Evolutionary conservation across 2,888 invertebrate genomes (phyloP).

Genomic region (Myopa testacea): DNA sequence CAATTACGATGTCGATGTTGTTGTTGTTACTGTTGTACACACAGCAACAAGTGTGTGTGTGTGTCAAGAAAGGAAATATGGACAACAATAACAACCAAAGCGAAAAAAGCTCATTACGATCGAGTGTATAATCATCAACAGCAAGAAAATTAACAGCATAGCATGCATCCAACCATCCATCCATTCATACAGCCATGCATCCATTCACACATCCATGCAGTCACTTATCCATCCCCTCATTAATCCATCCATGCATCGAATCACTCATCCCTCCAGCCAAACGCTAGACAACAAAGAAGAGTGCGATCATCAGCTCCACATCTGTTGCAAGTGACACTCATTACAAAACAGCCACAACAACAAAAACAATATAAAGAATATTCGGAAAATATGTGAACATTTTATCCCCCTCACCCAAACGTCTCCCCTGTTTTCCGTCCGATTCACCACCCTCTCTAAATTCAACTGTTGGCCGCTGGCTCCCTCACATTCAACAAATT

Average conservation of each 20-base stretch:
- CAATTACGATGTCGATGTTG: conserved; percentile 19
- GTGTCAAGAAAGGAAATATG: background rate
- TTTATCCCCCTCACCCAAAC: background rate
- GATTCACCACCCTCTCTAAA: background rate
- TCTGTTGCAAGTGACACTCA: conserved; percentile 27
- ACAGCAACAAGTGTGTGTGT: background rate
- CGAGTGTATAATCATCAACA: background rate
- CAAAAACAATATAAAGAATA: background rate
- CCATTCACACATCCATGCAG: background rate
- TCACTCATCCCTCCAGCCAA: background rate
- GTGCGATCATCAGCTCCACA: conserved; percentile 19
- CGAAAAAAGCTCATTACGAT: background rate
- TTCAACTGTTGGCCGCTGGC: conserved; percentile 3
- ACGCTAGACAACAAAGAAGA: conserved; percentile 30
- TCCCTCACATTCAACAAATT: conserved; percentile 3
- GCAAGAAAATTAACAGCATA: background rate
- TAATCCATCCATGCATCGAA: background rate
- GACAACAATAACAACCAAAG: background rate
- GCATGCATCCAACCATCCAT: background rate
- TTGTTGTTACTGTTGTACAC: background rate
- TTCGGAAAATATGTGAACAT: conserved; percentile 16
- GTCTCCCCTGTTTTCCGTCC: background rate
- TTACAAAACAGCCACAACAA: background rate
- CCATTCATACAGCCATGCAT: background rate
- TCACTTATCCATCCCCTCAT: background rate